Conservation (phyloP, 2,113 vertebrate species). For the Aptenodytes patagonicus region DNA sequence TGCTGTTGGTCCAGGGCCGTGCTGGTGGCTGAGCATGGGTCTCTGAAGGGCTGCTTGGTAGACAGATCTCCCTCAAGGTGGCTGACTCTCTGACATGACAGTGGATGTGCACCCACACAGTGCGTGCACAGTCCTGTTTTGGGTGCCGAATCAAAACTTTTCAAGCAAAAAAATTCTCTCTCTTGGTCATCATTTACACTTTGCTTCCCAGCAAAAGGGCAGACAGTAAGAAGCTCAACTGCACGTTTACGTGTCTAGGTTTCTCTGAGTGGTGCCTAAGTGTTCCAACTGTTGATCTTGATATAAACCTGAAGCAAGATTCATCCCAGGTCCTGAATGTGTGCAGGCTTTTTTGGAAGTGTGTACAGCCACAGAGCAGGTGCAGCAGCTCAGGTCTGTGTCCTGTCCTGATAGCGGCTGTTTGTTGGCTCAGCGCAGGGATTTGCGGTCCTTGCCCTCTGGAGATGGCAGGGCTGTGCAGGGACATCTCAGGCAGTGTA, state of each 20-base stretch:
- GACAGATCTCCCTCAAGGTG: neutral
- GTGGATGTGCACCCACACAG: neutral
- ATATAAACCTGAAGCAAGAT: neutral
- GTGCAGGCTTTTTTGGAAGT: neutral
- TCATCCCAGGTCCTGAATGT: neutral
- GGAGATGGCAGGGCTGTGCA: neutral
- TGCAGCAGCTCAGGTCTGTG: neutral
- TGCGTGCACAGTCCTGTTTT: fast-evolving
- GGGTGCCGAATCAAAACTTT: neutral
- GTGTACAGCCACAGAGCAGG: neutral
- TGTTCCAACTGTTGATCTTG: neutral
- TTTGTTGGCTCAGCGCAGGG: neutral
- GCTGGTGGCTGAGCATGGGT: neutral
- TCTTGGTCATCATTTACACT: neutral
- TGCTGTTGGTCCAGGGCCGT: fast-evolving
- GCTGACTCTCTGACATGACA: neutral
- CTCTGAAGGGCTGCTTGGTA: neutral
- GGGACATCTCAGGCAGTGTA: fast-evolving
- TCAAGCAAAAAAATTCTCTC: neutral
- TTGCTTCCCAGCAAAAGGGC: neutral
- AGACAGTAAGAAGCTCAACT: neutral
- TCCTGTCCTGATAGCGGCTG: neutral
- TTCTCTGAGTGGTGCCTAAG: neutral
- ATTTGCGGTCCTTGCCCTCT: neutral
- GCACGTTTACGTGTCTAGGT: fast-evolving